Conservation (phyloP, 2,888 invertebrate species). For the Platycheirus rosarum region DNA sequence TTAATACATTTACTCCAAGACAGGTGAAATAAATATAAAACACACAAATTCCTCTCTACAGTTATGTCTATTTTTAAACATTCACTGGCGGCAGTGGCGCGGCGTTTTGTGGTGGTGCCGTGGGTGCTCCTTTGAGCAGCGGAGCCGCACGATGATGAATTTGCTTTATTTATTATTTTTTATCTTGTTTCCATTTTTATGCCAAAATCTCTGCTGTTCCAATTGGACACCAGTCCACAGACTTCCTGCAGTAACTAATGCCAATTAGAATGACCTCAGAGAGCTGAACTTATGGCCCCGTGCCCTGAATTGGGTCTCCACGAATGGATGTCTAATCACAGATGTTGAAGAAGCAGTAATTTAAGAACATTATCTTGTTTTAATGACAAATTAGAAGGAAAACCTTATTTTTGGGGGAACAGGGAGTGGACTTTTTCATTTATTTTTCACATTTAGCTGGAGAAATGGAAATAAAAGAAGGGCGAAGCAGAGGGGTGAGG, state of each 20-base stretch:
- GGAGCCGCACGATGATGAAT: constrained; percentile 30
- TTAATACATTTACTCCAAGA: constrained; percentile 46
- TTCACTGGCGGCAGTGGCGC: background rate
- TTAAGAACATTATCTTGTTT: background rate
- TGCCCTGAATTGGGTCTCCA: constrained; percentile 30
- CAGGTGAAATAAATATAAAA: constrained; percentile 63
- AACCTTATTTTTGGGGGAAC: constrained; percentile 73
- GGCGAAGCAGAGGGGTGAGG: constrained; percentile 45
- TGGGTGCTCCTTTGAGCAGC: constrained; percentile 34
- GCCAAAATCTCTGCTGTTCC: background rate
- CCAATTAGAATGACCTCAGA: constrained; percentile 71
- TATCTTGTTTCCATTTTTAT: background rate
- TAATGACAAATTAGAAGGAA: constrained; percentile 9
- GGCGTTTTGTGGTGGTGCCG: constrained; percentile 15
- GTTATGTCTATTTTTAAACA: constrained; percentile 69
- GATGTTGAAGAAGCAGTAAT: background rate
- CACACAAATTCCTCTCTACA: constrained; percentile 45
- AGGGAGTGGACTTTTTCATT: constrained; percentile 80
- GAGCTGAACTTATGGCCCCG: constrained; percentile 58
- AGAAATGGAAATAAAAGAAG: constrained; percentile 16
- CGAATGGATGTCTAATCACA: background rate
- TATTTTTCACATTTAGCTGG: constrained; percentile 59
- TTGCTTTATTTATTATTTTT: constrained; percentile 48
- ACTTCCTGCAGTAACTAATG: constrained; percentile 3
- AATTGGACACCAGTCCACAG: constrained; percentile 38